A percentile compares a stretch with the other conserved stretches of the same genome.
These are phyloP conservation scores for Gnathonemus longibarbis DNA, from an alignment of 2,113 vertebrate genomes.

Conservation along the genomic window DNA sequence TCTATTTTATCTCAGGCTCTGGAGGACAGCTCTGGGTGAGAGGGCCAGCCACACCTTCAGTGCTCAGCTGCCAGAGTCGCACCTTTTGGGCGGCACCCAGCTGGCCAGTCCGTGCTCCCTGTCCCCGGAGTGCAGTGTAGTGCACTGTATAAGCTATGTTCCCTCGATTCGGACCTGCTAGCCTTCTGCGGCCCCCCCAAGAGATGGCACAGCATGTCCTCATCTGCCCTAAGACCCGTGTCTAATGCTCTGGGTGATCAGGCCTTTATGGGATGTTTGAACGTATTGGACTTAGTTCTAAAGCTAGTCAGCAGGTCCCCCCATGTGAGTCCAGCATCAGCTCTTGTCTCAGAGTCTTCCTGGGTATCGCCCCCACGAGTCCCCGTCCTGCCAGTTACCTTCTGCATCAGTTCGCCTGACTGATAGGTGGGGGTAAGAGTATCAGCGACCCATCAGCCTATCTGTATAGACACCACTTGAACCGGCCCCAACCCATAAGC, in stretches of 20 bases:
- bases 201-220: not conserved
- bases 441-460: not conserved
- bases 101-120: not conserved
- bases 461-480: not conserved
- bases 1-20: conserved; percentile 26
- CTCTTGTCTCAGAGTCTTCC: not conserved
- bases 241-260: not conserved
- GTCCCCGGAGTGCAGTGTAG: not conserved
- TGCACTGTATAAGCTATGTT: not conserved
- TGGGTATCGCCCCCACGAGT: not conserved
- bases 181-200: not conserved
- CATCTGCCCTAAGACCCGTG: not conserved
- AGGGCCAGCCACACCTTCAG: not conserved
- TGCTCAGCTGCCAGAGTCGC: not conserved
- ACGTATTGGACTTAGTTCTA: not conserved
- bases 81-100: not conserved
- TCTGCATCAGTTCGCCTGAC: not conserved
- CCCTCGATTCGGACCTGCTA: not conserved
- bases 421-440: not conserved
- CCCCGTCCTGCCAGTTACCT: not conserved
- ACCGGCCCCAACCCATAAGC: not conserved
- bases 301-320: not conserved
- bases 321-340: not conserved
- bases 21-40: conserved; percentile 24
- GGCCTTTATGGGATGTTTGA: not conserved